These are phyloP conservation scores for Pararge aegeria DNA, from an alignment of 1,140 invertebrate genomes.

Conservation along the genomic window DNA sequence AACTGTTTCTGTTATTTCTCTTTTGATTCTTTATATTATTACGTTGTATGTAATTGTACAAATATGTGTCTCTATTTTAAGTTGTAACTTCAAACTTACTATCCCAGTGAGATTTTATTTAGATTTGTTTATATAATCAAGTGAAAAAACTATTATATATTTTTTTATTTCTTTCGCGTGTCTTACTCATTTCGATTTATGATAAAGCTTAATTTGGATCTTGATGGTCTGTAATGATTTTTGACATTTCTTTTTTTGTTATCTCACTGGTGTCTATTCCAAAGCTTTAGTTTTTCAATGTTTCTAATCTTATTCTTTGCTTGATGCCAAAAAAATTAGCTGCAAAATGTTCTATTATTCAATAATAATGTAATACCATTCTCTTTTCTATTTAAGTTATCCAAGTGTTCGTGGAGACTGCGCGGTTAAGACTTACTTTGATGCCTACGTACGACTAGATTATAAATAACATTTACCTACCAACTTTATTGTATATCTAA, in stretches of 20 bases:
- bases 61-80: constrained; percentile 51
- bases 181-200: background rate
- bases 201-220: no score
- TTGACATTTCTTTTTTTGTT: background rate
- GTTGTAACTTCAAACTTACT: constrained; percentile 49
- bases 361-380: constrained; percentile 61
- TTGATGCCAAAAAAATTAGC: constrained; percentile 76
- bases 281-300: constrained; percentile 66
- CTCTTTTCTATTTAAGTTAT: constrained; percentile 65
- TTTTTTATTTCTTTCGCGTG: background rate
- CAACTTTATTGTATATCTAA: no score
- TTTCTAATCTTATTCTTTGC: constrained; percentile 57
- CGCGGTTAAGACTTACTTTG: constrained; percentile 20
- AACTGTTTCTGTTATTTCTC: constrained; percentile 44
- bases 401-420: constrained; percentile 40
- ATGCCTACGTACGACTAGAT: no score
- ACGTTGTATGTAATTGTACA: constrained; percentile 51
- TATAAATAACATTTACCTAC: no score
- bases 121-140: background rate
- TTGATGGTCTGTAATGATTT: no score
- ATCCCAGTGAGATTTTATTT: constrained; percentile 52
- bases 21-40: constrained; percentile 43
- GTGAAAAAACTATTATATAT: background rate
- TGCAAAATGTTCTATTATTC: constrained; percentile 65
- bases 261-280: constrained; percentile 71